phyloP scores from a whole-genome alignment of 2,113 vertebrate species.

The Salvelinus sp. region DNA sequence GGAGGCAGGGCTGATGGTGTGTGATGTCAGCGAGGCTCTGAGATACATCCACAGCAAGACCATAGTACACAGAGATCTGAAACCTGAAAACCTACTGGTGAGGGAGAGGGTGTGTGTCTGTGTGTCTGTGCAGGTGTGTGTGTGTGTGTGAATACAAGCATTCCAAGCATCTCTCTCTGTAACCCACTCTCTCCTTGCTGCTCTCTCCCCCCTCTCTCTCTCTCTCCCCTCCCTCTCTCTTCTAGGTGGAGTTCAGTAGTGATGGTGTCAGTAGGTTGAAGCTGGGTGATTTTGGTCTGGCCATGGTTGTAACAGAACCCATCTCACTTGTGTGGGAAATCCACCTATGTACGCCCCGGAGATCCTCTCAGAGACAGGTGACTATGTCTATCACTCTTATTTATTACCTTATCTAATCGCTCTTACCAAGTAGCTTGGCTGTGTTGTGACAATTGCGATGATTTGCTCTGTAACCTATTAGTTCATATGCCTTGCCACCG shows the following conservation, averaged over 20 bases:
- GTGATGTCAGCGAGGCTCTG: conserved; percentile 86
- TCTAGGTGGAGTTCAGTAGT: conserved; percentile 84
- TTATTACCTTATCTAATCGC: background rate
- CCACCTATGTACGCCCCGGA: conserved; percentile 96
- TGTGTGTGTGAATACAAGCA: background rate
- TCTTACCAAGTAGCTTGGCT: background rate
- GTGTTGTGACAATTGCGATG: too few relatives aligned
- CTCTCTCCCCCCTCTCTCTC: conserved; percentile 3
- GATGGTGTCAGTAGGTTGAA: conserved; percentile 86
- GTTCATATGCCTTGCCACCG: too few relatives aligned
- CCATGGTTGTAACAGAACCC: conserved; percentile 89
- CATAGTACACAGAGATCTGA: conserved; percentile 94
- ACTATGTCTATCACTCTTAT: conserved; percentile 9
- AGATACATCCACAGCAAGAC: conserved; percentile 89
- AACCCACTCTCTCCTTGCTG: background rate
- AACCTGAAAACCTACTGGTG: conserved; percentile 96
- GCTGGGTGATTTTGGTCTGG: conserved; percentile 96
- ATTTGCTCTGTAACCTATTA: too few relatives aligned
- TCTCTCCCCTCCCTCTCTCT: conserved; percentile 6
- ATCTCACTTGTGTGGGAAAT: conserved; percentile 97
- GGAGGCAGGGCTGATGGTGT: conserved; percentile 85
- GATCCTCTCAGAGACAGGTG: conserved; percentile 95
- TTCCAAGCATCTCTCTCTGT: background rate
- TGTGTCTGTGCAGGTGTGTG: background rate
- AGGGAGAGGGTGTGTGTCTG: conserved; percentile 47